Base-by-base conservation (phyloP, 2,888 invertebrate species). In the Cabera pusaria region DNA sequence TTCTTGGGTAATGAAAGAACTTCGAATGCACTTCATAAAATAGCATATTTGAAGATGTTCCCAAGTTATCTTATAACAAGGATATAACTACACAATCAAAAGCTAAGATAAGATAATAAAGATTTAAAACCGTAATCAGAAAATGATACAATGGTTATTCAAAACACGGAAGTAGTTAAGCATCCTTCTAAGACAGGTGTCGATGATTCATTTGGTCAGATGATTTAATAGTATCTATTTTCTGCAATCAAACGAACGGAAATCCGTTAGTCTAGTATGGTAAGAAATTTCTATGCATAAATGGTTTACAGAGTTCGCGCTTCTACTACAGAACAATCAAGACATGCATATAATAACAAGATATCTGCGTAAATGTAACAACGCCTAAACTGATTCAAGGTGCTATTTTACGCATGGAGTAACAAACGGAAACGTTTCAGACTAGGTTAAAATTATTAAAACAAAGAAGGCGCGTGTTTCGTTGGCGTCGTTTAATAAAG, bases 121-220 rank as follows among this genome's bases (percentile, higher is more conserved):
- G 14, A 31, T 31, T 41, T 18, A 10, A 21, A 35, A 18, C 26
- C 22, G 26, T 41, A 37, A 28, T 24, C 17, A 26, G 28, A 28
- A 17, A 7, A 20, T 14, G 8, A 12, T 12, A 20, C 18, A 29
- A 25, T 29, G 21, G 17, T 19, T 20, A 21, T 33, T 40, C 12
- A 24, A 38, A 17, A 34, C 24, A 31, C 29, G 22, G 40, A 24
- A 24, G 27, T 10, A 17, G 6, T 8, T 14, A 24, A 35, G 35
- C 34, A 31, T 40, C 29, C 40, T 34, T 24, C 11, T 33, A 7
- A 19, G 24, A 26, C 20, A 24, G 14, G 22, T 16, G 12, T 8
- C 28, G 24, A 34, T 40, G 28, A 40, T 28, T 40, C 24, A 40
- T 34, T 29, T 6, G 6, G 5, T 29, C 24, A 34, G 16, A 40